Evolutionary conservation across 2,113 vertebrate genomes (phyloP), one percentile per base, ranked within the genome.

Genomic region (Platycercus adscitus): DNA sequence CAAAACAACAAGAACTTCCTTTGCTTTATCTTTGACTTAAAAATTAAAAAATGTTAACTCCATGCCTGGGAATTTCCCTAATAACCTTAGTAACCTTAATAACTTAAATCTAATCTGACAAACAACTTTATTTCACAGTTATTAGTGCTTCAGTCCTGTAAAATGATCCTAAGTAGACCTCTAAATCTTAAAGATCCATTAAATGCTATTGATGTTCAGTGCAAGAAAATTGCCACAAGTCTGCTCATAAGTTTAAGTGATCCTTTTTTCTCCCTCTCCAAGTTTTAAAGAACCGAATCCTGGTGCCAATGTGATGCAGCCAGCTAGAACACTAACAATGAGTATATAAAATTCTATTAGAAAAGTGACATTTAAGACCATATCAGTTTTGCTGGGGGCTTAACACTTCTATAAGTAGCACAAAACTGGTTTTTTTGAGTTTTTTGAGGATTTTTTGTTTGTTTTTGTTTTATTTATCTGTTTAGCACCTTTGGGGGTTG

Each of bases 391-490:
- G 17, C 17, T 58, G n/a, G 56, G 11, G 29, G 33, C 2, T 52
- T 64, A 41, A 53, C 8, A 26, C 24, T 13, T 17, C 56, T 80
- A 39, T 80, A 47, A 47, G 19, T 47, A 47, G 46, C 46, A 47
- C 24, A 63, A 31, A 63, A 8, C 0, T 31, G 8, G 10, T 10
- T 10, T 10, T 39, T 39, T 39, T 10, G 10, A 10, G 39, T 39
- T 39, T 1, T 10, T 9, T 17, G 43, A 15, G 3, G 2, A 15
- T 17, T 13, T 8, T 33, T 12, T 55, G 17, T 13, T 4, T 1
- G 1, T 63, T 39, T 43, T 43, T 41, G 41, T 58, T 61, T 25
- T 39, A 49, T 49, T 33, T 56, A 58, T 58, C 23, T 17, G 6
- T 65, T 65, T 58, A 35, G 21, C 3, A 2, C 26, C 26, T 11